Evolutionary conservation across 2,888 invertebrate genomes (phyloP).

Genomic region (Philereme vetulata): DNA sequence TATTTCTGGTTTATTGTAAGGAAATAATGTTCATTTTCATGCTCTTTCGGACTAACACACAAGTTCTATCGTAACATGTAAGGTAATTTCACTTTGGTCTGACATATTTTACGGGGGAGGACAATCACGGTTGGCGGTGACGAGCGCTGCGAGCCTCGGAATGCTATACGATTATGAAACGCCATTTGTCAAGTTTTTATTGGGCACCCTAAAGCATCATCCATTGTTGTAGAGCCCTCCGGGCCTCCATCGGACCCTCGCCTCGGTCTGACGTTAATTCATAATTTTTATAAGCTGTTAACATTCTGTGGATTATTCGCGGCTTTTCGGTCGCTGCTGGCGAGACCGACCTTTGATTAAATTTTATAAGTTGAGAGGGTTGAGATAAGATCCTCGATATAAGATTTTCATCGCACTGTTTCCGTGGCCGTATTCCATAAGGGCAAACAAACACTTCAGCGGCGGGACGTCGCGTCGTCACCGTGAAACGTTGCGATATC

Average conservation of each 20-base stretch:
- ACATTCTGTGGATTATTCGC: slow-evolving; percentile 62
- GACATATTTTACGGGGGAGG: slow-evolving; percentile 67
- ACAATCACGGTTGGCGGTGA: slow-evolving; percentile 54
- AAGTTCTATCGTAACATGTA: slow-evolving; percentile 16
- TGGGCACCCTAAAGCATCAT: slow-evolving; percentile 72
- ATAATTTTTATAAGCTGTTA: slow-evolving; percentile 82
- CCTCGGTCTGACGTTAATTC: slow-evolving; percentile 67
- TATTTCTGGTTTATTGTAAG: too few species aligned
- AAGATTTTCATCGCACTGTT: neutral
- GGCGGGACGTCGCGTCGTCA: too few species aligned
- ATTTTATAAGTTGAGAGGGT: slow-evolving; percentile 41
- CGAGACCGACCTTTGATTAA: slow-evolving; percentile 57
- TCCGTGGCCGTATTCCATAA: neutral
- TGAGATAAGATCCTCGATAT: slow-evolving; percentile 2
- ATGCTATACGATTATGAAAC: slow-evolving; percentile 81
- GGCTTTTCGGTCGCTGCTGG: slow-evolving; percentile 19
- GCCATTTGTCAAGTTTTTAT: slow-evolving; percentile 84
- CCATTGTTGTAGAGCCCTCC: slow-evolving; percentile 63
- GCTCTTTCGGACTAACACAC: too few species aligned
- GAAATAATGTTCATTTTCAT: too few species aligned
- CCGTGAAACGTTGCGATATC: too few species aligned
- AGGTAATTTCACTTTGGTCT: slow-evolving; percentile 27
- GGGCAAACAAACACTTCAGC: too few species aligned
- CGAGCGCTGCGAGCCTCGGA: slow-evolving; percentile 70
- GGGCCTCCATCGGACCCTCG: slow-evolving; percentile 62